Evolutionary conservation across 92 coral and sea anemone species (phyloP).

Genomic region (Bergia sp.): DNA sequence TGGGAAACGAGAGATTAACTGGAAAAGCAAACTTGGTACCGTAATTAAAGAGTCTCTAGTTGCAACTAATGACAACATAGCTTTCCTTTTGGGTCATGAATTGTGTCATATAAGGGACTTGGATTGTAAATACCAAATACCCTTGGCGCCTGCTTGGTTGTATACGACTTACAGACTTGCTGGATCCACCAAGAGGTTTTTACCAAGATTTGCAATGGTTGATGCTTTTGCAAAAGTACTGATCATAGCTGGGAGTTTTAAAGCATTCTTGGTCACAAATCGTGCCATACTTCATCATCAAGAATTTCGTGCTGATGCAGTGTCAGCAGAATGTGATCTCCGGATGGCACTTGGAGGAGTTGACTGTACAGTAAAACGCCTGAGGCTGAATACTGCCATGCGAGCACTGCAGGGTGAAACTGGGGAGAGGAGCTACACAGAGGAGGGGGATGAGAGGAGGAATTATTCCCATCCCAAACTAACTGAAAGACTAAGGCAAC

Average conservation of each 20-base stretch:
- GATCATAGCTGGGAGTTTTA: slow-evolving; percentile 69
- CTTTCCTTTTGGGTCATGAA: slow-evolving; percentile 91
- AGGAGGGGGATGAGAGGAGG: slow-evolving; percentile 71
- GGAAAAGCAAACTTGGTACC: slow-evolving; percentile 74
- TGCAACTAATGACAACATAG: slow-evolving; percentile 79
- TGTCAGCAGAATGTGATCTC: slow-evolving; percentile 73
- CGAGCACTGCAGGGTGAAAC: slow-evolving; percentile 67
- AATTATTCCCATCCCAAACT: slow-evolving; percentile 86
- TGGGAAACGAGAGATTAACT: slow-evolving; percentile 60
- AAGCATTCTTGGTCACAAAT: slow-evolving; percentile 55
- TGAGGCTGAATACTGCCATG: slow-evolving; percentile 68
- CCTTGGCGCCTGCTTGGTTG: slow-evolving; percentile 82
- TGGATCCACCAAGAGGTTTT: slow-evolving; percentile 54
- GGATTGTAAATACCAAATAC: slow-evolving; percentile 67
- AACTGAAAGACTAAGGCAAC: slow-evolving; percentile 76
- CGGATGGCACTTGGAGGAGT: slow-evolving; percentile 80
- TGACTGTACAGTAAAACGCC: slow-evolving; percentile 72
- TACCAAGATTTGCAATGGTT: slow-evolving; percentile 57
- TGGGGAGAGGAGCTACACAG: slow-evolving; percentile 63
- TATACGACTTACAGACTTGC: slow-evolving; percentile 79
- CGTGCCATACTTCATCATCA: slow-evolving; percentile 65
- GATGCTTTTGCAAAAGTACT: slow-evolving; percentile 64
- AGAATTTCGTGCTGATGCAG: slow-evolving; percentile 86
- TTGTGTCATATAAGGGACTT: slow-evolving; percentile 73
- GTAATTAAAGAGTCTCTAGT: slow-evolving; percentile 74